Base-by-base conservation (phyloP, 2,888 invertebrate species). In the Orthosia cruda region DNA sequence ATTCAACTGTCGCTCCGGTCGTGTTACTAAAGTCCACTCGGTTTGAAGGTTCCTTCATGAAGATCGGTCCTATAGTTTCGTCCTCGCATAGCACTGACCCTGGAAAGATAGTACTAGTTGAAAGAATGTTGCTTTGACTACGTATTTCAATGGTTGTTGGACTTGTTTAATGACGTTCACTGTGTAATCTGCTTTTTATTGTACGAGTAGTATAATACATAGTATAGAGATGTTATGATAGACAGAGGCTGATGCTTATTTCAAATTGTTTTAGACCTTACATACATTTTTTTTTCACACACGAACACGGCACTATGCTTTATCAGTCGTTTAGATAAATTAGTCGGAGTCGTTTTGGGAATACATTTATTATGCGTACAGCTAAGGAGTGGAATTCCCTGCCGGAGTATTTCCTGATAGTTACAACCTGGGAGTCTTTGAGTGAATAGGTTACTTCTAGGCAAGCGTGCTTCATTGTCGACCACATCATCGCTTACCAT, bases 1-100 rank as follows among this genome's bases (percentile, higher is more conserved):
- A 99, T 94, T 99, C 99, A 79, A 99, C 98, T 89, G 98, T 98
- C 79, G 99, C 98, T 90, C 99, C 99, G 75, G 99, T 99, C 87
- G 99, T 99, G 95, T 99, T 99, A 87, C 99, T 99, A 96, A 99
- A 99, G 95, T 99, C 99, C 86, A 99, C 98, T 89, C 98, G 98
- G 95, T 99, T 98, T 81, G 98, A 98, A 71, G 99, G 99, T 97
- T 99, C 99, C 90, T 98, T 98, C 90, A 99, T 97, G 95, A 99
- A 99, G 86, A 99, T 98, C 54, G 99, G 99, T 88, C 99, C 99
- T 95, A 98, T 98, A 62, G 97, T 98, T 90, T 98, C 98, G 93
- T 98, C 98, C 96, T 98, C 98, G 89, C 97, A 97, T 84, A 93
- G 91, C 92, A 94, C 96, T 94, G 95, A 94, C 92, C 96, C 96